A percentile compares a stretch with the other conserved stretches of the same genome.
Conservation (phyloP, 2,888 invertebrate species). For the Drosophila neotestacea region DNA sequence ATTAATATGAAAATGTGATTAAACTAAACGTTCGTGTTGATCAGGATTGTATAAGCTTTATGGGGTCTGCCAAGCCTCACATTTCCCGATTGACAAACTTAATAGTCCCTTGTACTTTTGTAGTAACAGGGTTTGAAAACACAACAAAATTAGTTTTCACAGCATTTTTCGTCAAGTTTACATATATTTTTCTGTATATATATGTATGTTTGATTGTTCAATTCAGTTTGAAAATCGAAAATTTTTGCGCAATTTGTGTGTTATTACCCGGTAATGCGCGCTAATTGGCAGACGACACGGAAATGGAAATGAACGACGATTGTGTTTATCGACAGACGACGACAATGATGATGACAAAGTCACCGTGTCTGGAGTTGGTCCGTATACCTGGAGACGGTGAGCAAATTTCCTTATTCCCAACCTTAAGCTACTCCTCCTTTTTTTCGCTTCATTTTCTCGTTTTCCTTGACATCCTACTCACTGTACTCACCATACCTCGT, state of each 20-base stretch:
- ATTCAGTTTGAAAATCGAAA: conserved; percentile 58
- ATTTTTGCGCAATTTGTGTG: conserved; percentile 58
- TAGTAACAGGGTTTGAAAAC: no score
- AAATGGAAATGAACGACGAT: conserved; percentile 70
- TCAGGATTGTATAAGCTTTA: no score
- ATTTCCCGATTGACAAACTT: no score
- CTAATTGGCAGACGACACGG: conserved; percentile 76
- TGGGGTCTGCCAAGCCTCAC: no score
- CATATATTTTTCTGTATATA: conserved; percentile 1
- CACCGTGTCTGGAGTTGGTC: conserved; percentile 48
- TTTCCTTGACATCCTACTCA: not conserved
- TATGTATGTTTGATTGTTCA: conserved; percentile 54
- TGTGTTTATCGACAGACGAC: conserved; percentile 54
- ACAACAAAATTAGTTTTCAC: conserved; percentile 69
- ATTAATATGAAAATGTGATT: no score
- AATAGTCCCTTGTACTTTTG: no score
- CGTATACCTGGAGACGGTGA: conserved; percentile 58
- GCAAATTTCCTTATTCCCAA: conserved; percentile 32
- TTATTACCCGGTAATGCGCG: conserved; percentile 67
- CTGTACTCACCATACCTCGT: no score
- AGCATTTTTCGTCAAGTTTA: conserved; percentile 46
- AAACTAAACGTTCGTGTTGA: no score
- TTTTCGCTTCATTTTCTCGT: not conserved
- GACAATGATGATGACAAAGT: conserved; percentile 33
- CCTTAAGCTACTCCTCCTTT: not conserved